Base-by-base conservation (phyloP, 2,797 vertebrate species). In the Alcedo atthis region DNA sequence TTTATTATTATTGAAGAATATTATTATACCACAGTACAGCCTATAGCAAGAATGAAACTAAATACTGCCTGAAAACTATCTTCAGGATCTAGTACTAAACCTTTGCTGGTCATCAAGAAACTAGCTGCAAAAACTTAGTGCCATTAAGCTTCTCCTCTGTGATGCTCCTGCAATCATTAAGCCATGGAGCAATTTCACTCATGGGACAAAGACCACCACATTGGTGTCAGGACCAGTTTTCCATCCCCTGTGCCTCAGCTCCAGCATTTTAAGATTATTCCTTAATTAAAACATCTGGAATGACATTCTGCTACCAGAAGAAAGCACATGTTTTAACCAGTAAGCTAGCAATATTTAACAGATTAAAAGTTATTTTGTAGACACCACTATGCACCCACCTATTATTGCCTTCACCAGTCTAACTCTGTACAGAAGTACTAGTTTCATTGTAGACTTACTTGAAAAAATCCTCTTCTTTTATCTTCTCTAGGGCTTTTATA, bases 401-500 rank as follows among this genome's bases (percentile, higher is more conserved):
- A 64, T 9, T 68, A 61, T 92, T 95, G 93, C 90, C 66, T 55
- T 92, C 26, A 40, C 55, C 45, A 77, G 79, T 77, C 88, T 74
- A 71, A 48, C 69, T 91, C 70, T 95, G 17, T 19, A 86, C 43
- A 88, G 40, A 81, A 90, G 63, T 95, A 96, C 89, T 30, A 74
- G 49, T 89, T 88, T 93, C 76, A 91, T 19, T 53, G 40, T 55
- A 45, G 58, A 97, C 98, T 98, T 96, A 99, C 99, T 97, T 98
- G 57, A 97, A 94, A 96, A 99, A 99, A 81, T 97, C 98, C 49
- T 97, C 93, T 45, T 99, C 99, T 25, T 98, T 96, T 87, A 99
- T 99, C 97, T 99, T 99, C 81, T 98, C 99, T 97, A 99, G 97
- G 51, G 99, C 99, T 98, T 99, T 99, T 91, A 98, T 96, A 97